Conservation (phyloP, 2,797 vertebrate genomes). For the Phrynocephalus guinanensis region DNA sequence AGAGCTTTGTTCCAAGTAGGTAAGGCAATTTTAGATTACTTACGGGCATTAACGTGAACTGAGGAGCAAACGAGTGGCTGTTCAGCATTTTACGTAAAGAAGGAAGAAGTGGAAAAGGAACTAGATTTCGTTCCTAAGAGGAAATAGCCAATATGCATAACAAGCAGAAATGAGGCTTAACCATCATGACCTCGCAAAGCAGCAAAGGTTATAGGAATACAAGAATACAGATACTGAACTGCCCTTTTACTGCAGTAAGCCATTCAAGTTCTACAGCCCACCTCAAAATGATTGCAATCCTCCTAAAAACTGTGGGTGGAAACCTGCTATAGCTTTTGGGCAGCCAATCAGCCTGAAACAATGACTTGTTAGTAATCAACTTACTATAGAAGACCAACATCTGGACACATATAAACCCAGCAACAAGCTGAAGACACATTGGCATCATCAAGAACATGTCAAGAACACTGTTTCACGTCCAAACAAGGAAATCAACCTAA, state of each 20-base stretch:
- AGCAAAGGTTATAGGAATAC: background rate
- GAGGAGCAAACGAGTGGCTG: background rate
- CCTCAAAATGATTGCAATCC: too few species aligned
- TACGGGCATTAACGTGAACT: background rate
- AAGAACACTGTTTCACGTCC: background rate
- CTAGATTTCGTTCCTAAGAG: background rate
- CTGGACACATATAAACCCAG: background rate
- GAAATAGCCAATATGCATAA: background rate
- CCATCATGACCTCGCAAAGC: background rate
- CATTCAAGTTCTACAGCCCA: background rate
- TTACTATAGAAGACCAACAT: background rate
- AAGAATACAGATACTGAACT: background rate
- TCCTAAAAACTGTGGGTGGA: background rate
- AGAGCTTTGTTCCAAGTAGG: background rate
- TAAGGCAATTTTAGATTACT: background rate
- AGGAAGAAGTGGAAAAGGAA: too few species aligned
- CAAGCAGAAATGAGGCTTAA: background rate
- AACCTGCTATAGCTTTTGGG: background rate
- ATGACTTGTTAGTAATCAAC: background rate
- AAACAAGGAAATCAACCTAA: background rate
- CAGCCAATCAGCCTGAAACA: background rate
- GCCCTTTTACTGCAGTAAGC: background rate
- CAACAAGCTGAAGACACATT: background rate
- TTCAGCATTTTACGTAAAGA: background rate
- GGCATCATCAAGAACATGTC: too few species aligned